Base-by-base conservation (phyloP, 2,797 vertebrate genomes). In the Spinus pinus region DNA sequence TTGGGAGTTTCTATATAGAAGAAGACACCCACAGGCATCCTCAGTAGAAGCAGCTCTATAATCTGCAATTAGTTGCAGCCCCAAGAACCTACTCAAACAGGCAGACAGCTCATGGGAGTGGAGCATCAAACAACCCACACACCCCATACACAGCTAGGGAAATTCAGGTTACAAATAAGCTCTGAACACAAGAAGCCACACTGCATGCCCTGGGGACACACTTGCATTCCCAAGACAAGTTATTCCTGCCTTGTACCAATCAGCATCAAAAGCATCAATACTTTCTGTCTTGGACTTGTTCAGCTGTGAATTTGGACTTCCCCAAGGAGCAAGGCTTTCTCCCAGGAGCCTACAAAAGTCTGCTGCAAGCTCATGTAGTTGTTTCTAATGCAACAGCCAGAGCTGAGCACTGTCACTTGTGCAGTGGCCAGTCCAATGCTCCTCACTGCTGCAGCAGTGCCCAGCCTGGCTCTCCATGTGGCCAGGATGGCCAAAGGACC, bases 231-330 rank as follows among this genome's bases (percentile, higher is more conserved):
- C 67, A 73, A 65, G 71, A 90, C 65, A 50, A 87, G 86, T 92
- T 91, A 85, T 92, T 93, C 88, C 71, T 85, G 78, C 75, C 72
- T 74, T 85, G 47, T 50, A 82, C 64, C 64, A 66, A 80, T 47
- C 37, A 64, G 56, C 56, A 86, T 77, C 60, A 64, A 84, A 84
- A 93, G 33, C 93, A 84, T 75, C 81, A 58, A 72, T 51, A 81
- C 37, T 33, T 79, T 73, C 73, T 83, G 65, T 50, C 91, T 51
- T 42, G 49, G 72, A 78, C 50, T 67, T 39, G 46, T 28, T 60
- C 21, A 58, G 57, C 41, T 70, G 35, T 21, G 83, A 90, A 58
- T 46, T 1, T 24, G 31, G 81, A 39, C 39, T 37, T 62, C 78
- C 92, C 80, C 1, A 0, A 85, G 74, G 49, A 92, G 57, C 27